Evolutionary conservation across 2,113 vertebrate species (phyloP).

Genomic region (Mixornis gularis): DNA sequence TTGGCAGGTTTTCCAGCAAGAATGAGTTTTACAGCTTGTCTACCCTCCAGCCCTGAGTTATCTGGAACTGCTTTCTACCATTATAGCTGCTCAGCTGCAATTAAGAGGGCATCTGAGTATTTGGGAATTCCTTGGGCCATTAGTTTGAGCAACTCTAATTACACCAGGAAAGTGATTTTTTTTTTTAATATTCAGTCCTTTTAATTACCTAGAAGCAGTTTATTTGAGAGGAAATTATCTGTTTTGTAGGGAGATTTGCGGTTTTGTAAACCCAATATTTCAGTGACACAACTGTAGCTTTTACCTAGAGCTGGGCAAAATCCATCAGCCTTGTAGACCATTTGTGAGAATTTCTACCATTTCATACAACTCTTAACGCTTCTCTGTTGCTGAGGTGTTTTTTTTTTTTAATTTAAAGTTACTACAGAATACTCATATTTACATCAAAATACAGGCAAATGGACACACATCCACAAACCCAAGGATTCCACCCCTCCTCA

Average conservation of each 20-base stretch:
- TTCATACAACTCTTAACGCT: neutral
- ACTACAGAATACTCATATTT: neutral
- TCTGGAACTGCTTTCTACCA: constrained; percentile 60
- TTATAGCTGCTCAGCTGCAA: constrained; percentile 65
- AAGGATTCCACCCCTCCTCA: neutral
- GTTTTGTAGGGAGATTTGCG: constrained; percentile 10
- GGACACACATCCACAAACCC: neutral
- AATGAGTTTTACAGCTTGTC: constrained; percentile 65
- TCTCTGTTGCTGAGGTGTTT: neutral
- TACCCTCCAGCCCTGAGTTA: constrained; percentile 64
- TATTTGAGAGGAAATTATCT: constrained; percentile 30
- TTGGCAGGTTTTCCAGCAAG: constrained; percentile 65
- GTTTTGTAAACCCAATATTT: neutral
- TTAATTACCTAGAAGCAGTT: constrained; percentile 66
- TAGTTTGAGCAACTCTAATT: constrained; percentile 63
- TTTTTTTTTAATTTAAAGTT: neutral
- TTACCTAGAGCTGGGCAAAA: neutral
- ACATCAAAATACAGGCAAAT: neutral
- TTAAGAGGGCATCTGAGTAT: constrained; percentile 70
- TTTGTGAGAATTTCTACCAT: neutral
- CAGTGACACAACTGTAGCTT: neutral
- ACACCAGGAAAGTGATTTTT: neutral
- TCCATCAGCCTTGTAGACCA: neutral
- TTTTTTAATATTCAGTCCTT: constrained; percentile 15
- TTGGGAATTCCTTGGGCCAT: constrained; percentile 68